A percentile compares a stretch with the other conserved stretches of the same genome.
phyloP scores from a whole-genome alignment of 2,113 vertebrate genomes.

The Anarhynchus alexandrinus region DNA sequence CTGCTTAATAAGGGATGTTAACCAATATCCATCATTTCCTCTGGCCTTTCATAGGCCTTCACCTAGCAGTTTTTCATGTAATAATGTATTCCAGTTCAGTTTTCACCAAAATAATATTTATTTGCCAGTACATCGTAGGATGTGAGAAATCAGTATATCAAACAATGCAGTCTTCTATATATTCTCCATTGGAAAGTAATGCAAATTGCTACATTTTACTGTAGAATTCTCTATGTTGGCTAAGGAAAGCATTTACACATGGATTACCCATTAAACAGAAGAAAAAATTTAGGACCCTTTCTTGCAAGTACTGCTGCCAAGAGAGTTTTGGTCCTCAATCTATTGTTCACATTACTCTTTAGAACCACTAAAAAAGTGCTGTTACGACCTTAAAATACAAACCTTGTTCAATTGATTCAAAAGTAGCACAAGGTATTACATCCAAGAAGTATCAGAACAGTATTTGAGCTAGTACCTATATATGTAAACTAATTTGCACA shows the following conservation, averaged over 20 bases:
- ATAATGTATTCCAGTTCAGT: constrained; percentile 14
- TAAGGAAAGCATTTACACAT: neutral
- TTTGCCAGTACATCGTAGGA: neutral
- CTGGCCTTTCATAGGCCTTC: neutral
- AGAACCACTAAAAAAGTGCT: neutral
- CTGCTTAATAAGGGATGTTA: neutral
- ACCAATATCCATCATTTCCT: constrained; percentile 17
- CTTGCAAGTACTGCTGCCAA: constrained; percentile 15
- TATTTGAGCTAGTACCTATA: neutral
- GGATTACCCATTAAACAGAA: neutral
- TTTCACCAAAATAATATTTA: constrained; percentile 41
- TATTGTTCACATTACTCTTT: neutral
- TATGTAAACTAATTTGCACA: neutral
- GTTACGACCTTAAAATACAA: neutral
- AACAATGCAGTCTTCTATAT: neutral
- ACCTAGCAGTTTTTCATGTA: neutral
- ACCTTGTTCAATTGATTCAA: neutral
- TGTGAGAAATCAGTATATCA: constrained; percentile 10
- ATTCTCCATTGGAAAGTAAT: constrained; percentile 1
- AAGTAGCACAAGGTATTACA: neutral
- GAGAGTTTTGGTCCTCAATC: constrained; percentile 7
- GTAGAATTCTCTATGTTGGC: neutral
- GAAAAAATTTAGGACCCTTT: constrained; percentile 23
- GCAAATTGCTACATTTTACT: constrained; percentile 3
- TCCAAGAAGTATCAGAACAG: neutral